Percentiles rank a stretch among this genome's conserved stretches.
Conservation (phyloP, 2,797 vertebrate genomes). For the Sciaenops ocellatus region DNA sequence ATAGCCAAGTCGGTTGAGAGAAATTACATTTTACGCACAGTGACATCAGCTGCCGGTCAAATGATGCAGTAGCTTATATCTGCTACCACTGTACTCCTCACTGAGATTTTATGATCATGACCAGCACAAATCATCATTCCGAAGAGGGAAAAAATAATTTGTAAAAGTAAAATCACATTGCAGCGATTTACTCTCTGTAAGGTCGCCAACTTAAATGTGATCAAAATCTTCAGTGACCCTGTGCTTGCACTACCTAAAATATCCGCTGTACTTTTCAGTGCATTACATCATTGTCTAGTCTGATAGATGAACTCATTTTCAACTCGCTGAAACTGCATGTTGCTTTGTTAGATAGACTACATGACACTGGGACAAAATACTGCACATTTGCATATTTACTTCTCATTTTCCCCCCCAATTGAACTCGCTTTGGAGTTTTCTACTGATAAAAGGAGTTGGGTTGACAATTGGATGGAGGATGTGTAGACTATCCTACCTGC, state of each 20-base stretch:
- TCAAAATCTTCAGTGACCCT: slow-evolving; percentile 54
- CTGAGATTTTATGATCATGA: slow-evolving; percentile 9
- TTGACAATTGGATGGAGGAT: slow-evolving; percentile 43
- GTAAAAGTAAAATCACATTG: neutral
- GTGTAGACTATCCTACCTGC: slow-evolving; percentile 88
- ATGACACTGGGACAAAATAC: slow-evolving; percentile 18
- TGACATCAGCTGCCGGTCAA: slow-evolving; percentile 82
- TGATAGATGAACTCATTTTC: slow-evolving; percentile 80
- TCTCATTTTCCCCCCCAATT: neutral
- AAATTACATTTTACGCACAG: slow-evolving; percentile 83
- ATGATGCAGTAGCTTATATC: slow-evolving; percentile 70
- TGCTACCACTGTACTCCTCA: slow-evolving; percentile 35
- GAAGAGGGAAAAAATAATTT: neutral
- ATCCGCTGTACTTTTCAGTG: slow-evolving; percentile 78
- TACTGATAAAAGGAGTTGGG: slow-evolving; percentile 36
- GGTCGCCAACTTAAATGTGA: slow-evolving; percentile 63
- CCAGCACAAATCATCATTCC: neutral
- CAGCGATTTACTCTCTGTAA: neutral
- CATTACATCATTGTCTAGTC: slow-evolving; percentile 86
- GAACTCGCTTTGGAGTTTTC: slow-evolving; percentile 31
- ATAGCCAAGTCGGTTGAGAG: slow-evolving; percentile 77
- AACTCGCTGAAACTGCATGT: slow-evolving; percentile 80
- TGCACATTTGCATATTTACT: slow-evolving; percentile 26
- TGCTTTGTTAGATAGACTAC: slow-evolving; percentile 54
- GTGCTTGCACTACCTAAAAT: slow-evolving; percentile 72